These are phyloP conservation scores for Sialia sialis DNA, from an alignment of 2,113 vertebrate species.

Conservation along the genomic window DNA sequence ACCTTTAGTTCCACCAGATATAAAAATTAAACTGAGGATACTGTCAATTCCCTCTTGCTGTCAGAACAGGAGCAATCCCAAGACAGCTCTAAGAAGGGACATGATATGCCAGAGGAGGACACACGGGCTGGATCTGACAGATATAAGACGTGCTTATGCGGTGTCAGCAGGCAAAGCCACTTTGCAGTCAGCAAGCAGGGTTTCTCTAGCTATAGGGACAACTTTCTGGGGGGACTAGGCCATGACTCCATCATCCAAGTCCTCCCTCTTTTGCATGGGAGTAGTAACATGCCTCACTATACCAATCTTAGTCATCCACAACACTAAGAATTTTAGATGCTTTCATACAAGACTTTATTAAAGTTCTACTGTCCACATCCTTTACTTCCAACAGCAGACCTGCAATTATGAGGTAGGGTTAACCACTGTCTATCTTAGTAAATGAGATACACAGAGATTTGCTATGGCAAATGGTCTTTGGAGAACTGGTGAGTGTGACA, in stretches of 20 bases:
- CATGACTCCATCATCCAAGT: not conserved
- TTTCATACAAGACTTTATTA: not conserved
- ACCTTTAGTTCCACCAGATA: not conserved
- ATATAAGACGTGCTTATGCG: not conserved
- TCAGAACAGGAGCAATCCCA: not conserved
- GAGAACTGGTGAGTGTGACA: not conserved
- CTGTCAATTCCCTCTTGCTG: not conserved
- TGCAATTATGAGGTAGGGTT: not conserved
- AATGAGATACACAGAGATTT: not conserved
- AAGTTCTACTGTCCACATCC: not conserved
- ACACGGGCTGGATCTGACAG: not conserved
- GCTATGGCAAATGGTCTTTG: not conserved
- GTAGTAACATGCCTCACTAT: not conserved
- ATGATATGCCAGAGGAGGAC: not conserved
- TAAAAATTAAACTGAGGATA: not conserved
- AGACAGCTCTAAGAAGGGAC: not conserved
- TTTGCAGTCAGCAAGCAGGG: not conserved
- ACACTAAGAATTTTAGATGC: not conserved
- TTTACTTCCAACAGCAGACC: not conserved
- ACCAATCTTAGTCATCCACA: not conserved
- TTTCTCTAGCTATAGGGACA: not conserved
- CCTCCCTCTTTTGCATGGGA: not conserved
- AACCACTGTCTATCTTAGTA: not conserved
- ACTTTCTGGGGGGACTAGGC: not conserved
- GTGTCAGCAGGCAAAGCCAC: not conserved